Evolutionary conservation across 2,113 vertebrate genomes (phyloP).

Genomic region (Rhinolophus ferrumequinum): DNA sequence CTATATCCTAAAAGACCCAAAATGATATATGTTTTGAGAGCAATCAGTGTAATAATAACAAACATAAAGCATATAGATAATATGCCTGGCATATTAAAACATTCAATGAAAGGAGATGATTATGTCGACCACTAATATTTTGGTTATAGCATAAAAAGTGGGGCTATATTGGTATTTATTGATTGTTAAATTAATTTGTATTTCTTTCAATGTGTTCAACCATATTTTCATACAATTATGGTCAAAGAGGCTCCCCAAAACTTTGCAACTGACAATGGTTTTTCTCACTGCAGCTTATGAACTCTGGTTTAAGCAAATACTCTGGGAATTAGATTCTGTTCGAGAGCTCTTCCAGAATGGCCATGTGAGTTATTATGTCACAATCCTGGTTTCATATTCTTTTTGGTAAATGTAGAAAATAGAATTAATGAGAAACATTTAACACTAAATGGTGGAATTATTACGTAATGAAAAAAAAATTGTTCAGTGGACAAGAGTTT

Average conservation of each 20-base stretch:
- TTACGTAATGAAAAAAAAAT: neutral
- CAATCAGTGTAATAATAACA: neutral
- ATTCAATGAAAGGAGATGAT: neutral
- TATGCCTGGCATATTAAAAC: neutral
- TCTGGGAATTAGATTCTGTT: conserved; percentile 97
- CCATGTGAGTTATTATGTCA: conserved; percentile 89
- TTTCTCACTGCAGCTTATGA: conserved; percentile 90
- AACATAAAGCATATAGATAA: neutral
- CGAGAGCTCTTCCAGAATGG: conserved; percentile 94
- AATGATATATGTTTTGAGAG: neutral
- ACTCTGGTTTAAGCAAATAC: conserved; percentile 98
- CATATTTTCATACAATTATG: neutral
- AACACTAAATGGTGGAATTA: neutral
- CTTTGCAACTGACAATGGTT: neutral
- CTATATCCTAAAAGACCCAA: neutral
- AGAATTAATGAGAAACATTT: neutral
- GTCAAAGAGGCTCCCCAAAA: neutral
- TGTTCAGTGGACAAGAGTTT: neutral
- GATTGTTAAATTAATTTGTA: neutral
- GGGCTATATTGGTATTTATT: neutral
- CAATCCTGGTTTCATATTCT: neutral
- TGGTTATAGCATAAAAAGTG: neutral
- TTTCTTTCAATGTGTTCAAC: neutral
- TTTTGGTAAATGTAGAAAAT: neutral
- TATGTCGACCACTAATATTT: neutral